These are phyloP conservation scores for pig (Sus scrofa) DNA, from an alignment of 2,113 vertebrate genomes.

Conservation along the genomic window T2T-Sscrofa CM000818.6:88835501-88836000, in stretches of 20 bases:
- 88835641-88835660: too few species aligned
- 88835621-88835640: too few species aligned
- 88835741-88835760: background rate
- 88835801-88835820: background rate
- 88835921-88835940: background rate
- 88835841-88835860: background rate
- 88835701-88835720: background rate
- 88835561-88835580: too few species aligned
- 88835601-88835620: too few species aligned
- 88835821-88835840: background rate
- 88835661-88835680: too few species aligned
- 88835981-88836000: background rate
- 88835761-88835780: background rate
- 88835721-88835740: background rate
- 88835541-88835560: too few species aligned
- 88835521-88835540: too few species aligned
- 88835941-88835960: background rate
- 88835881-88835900: background rate
- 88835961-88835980: background rate
- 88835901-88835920: background rate
- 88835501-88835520: too few species aligned
- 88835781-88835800: background rate
- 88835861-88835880: background rate
- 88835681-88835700: too few species aligned
- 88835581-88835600: too few species aligned